Conservation (phyloP, 2,113 vertebrate genomes). For the Promerops cafer region DNA sequence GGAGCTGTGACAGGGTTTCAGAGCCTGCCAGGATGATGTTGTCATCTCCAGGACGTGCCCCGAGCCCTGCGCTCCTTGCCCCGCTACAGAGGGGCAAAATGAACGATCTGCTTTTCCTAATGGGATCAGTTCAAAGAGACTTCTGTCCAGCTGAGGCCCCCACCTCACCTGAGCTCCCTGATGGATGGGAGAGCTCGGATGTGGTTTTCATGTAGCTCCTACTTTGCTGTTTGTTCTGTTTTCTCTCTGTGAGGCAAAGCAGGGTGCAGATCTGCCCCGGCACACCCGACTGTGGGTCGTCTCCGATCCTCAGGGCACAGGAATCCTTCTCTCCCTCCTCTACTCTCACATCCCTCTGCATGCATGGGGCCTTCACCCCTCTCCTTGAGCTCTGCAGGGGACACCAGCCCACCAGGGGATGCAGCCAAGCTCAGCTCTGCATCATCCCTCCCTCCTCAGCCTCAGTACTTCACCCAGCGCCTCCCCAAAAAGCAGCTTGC, state of each 20-base stretch:
- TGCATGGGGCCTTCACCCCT: background rate
- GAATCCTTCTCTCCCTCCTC: background rate
- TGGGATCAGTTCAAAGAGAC: background rate
- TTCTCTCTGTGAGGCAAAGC: background rate
- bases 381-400: background rate
- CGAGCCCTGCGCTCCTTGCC: background rate
- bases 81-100: background rate
- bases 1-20: background rate
- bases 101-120: background rate
- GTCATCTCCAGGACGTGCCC: background rate
- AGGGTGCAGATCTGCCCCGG: background rate
- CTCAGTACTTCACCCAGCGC: accelerated
- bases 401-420: background rate
- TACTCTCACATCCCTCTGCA: accelerated
- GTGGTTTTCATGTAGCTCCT: background rate
- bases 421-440: background rate
- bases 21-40: background rate
- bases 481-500: background rate
- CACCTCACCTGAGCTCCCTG: background rate
- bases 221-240: background rate
- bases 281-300: background rate
- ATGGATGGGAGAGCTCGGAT: accelerated
- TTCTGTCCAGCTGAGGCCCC: background rate
- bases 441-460: background rate
- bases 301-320: background rate